Evolutionary conservation across 2,888 invertebrate genomes (phyloP), one percentile per base, ranked within the genome.

Genomic region (Polia nebulosa): DNA sequence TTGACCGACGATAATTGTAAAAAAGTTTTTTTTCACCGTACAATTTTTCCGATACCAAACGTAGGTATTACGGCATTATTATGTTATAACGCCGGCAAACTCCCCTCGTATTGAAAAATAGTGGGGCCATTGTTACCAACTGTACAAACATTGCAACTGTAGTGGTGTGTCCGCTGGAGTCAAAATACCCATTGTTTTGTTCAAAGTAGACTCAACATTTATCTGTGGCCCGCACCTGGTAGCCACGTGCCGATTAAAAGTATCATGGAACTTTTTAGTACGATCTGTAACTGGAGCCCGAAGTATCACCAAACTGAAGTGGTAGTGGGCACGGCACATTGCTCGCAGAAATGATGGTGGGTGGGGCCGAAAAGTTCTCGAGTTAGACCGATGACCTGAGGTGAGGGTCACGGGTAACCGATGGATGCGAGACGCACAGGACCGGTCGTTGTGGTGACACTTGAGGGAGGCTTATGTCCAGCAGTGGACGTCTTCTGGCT

Each of bases 131-230:
- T 92, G 93, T 91, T 86, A 86, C 84, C 91, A 92, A 91, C 91
- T 92, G 92, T 91, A 85, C 90, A 91, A 92, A 91, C 91, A 90
- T 82, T 79, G 83, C 83, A 80, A 80, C 79, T 75, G 79, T 80
- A 73, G 84, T 76, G 82, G 85, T 78, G 85, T 88, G 84, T 87
- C 88, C 81, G 85, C 72, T 76, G 85, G 87, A 93, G 94, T 93
- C 94, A 92, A 93, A 94, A 94, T 90, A 94, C 82, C 79, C 87
- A 93, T 94, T 94, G 94, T 94, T 91, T 87, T 80, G 71, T 52
- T 55, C 68, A 66, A 63, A 78, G 83, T 87, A 93, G 94, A 90
- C 93, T 87, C 91, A 93, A 93, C 90, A 92, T 77, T 80, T 78
- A 76, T 81, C 83, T 84, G 82, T 85, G 75, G 64, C 71, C 63